Conservation (phyloP, 2,888 invertebrate species). For the Nymphalis polychloros region DNA sequence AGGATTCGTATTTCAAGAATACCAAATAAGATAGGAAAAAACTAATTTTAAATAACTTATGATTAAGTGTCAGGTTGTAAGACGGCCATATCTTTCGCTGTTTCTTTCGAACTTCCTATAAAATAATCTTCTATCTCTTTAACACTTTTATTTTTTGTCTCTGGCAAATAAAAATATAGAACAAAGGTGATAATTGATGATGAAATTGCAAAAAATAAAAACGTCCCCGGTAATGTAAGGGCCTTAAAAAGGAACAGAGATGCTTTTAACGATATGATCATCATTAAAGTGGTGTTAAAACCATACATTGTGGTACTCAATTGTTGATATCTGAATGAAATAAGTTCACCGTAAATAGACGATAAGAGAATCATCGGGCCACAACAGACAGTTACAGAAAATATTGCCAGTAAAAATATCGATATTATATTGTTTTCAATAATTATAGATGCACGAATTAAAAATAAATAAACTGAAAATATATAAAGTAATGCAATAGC, state of each 20-base stretch:
- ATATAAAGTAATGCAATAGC: conserved; percentile 34
- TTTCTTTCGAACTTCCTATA: neutral
- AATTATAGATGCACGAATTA: conserved; percentile 33
- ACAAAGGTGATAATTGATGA: conserved; percentile 44
- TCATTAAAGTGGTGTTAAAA: conserved; percentile 41
- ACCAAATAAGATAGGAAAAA: no score
- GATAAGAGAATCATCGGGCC: conserved; percentile 51
- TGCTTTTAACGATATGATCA: conserved; percentile 48
- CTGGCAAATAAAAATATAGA: conserved; percentile 48
- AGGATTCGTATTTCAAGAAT: no score
- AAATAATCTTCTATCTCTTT: conserved; percentile 51
- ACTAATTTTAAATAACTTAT: neutral
- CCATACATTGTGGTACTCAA: conserved; percentile 41
- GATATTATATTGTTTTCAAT: conserved; percentile 45
- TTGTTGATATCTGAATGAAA: conserved; percentile 46
- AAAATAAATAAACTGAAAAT: conserved; percentile 40
- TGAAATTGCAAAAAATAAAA: conserved; percentile 47
- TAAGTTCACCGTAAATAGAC: conserved; percentile 50
- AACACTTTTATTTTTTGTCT: conserved; percentile 56
- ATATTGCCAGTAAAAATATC: conserved; percentile 50
- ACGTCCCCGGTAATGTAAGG: conserved; percentile 47
- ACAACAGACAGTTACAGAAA: conserved; percentile 50
- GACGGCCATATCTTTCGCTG: neutral
- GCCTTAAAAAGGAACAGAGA: conserved; percentile 46
- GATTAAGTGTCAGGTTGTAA: neutral